A percentile compares a stretch with the other conserved stretches of the same genome.
Evolutionary conservation across 2,888 invertebrate genomes (phyloP).

Genomic region (Stramonita haemastoma): DNA sequence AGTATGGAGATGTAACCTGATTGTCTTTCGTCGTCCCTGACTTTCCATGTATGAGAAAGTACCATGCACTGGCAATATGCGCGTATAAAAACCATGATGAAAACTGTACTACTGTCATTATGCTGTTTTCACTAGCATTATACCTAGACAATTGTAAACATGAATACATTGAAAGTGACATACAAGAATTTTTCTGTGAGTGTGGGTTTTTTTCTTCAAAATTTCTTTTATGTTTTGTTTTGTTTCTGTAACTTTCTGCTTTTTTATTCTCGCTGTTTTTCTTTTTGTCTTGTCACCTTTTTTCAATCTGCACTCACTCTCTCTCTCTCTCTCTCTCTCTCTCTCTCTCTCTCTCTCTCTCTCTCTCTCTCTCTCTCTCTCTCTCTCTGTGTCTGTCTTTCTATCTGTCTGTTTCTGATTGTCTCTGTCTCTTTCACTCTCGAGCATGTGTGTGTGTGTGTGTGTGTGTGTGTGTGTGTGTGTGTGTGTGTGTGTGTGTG

Average conservation of each 20-base stretch:
- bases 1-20: background rate
- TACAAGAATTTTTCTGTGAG: background rate
- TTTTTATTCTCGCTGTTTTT: too few relatives aligned
- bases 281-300: too few relatives aligned
- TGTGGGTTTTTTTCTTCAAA: too few relatives aligned
- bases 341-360: too few relatives aligned
- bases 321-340: too few relatives aligned
- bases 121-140: constrained; percentile 7
- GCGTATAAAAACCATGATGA: background rate
- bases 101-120: constrained; percentile 12
- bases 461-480: background rate
- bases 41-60: background rate
- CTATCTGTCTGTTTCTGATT: too few relatives aligned
- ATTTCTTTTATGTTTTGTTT: too few relatives aligned
- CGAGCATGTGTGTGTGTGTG: background rate
- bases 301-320: too few relatives aligned
- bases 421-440: background rate
- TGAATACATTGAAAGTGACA: constrained; percentile 14
- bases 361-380: too few relatives aligned
- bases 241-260: too few relatives aligned
- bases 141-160: constrained; percentile 9
- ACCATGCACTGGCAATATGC: background rate
- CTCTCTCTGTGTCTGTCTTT: background rate
- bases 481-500: background rate
- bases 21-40: background rate